Conservation (phyloP, 2,888 invertebrate species). For the Platycheirus albimanus region DNA sequence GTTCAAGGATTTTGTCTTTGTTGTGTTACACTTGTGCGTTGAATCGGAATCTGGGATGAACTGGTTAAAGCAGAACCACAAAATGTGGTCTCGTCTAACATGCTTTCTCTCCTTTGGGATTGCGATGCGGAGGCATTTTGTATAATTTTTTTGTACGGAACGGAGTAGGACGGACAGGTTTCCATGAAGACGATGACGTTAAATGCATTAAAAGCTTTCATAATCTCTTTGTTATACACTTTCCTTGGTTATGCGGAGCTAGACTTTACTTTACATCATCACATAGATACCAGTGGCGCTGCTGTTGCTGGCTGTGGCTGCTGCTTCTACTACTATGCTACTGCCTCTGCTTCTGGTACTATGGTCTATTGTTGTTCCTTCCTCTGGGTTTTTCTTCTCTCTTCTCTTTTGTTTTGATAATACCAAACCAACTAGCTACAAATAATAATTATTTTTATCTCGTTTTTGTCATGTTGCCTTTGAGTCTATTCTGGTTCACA, state of each 20-base stretch:
- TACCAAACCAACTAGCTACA: too few species aligned
- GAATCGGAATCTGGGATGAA: conserved; percentile 35
- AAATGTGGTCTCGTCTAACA: conserved; percentile 52
- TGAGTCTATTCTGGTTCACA: conserved; percentile 32
- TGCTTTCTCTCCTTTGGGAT: conserved; percentile 59
- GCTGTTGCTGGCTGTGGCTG: conserved; percentile 5
- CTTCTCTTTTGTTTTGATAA: conserved; percentile 7
- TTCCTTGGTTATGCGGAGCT: conserved; percentile 41
- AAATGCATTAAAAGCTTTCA: conserved; percentile 61
- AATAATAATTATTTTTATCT: conserved; percentile 31
- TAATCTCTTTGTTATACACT: conserved; percentile 64
- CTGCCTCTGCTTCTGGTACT: too few species aligned
- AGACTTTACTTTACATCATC: background rate
- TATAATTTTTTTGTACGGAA: background rate
- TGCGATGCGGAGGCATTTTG: background rate
- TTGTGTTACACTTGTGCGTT: conserved; percentile 48
- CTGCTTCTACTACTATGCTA: too few species aligned
- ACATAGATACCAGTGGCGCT: conserved; percentile 17
- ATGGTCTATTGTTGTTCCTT: conserved; percentile 29
- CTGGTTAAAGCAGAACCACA: conserved; percentile 33
- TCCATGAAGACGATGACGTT: conserved; percentile 12
- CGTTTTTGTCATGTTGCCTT: conserved; percentile 19
- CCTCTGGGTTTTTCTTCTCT: conserved; percentile 13
- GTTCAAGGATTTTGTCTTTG: conserved; percentile 4
- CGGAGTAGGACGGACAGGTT: too few species aligned